Percentiles rank a stretch among this genome's conserved stretches.
Conservation (phyloP, 2,113 vertebrate species). For the Microcebus ravelobensis region DNA sequence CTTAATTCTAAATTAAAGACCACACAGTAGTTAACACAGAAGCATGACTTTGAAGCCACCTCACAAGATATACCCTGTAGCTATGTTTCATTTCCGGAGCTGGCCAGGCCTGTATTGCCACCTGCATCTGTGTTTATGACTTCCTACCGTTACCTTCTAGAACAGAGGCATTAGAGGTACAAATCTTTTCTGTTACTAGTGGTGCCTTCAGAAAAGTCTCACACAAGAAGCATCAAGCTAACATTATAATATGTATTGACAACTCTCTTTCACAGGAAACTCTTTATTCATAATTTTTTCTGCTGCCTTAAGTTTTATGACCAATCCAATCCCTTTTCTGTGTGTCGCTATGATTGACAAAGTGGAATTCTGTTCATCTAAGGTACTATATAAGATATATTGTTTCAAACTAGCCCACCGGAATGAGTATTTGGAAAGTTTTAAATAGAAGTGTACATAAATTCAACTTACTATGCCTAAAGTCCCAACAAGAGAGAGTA, state of each 20-base stretch:
- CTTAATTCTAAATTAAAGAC: slow-evolving; percentile 74
- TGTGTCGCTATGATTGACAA: neutral
- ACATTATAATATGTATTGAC: neutral
- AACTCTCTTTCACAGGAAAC: neutral
- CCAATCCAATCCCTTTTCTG: neutral
- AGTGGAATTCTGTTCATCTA: neutral
- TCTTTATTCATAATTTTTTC: neutral
- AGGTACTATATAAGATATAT: slow-evolving; percentile 3
- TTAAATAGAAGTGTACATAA: slow-evolving; percentile 48
- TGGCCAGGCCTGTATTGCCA: slow-evolving; percentile 23
- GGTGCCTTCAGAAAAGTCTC: neutral
- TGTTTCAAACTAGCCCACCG: slow-evolving; percentile 16
- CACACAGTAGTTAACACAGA: slow-evolving; percentile 62
- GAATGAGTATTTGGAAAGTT: slow-evolving; percentile 31
- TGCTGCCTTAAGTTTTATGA: neutral
- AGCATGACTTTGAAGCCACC: slow-evolving; percentile 58
- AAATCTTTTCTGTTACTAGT: neutral
- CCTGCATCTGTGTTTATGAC: slow-evolving; percentile 12
- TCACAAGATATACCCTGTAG: slow-evolving; percentile 39
- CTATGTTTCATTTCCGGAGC: slow-evolving; percentile 61
- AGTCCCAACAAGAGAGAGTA: neutral
- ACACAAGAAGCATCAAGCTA: neutral
- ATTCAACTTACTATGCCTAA: slow-evolving; percentile 12
- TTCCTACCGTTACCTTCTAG: neutral
- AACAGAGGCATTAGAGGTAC: neutral